A percentile compares a stretch with the other conserved stretches of the same genome.
Evolutionary conservation across 2,888 invertebrate genomes (phyloP).

Genomic region (Flexamia atlantica): DNA sequence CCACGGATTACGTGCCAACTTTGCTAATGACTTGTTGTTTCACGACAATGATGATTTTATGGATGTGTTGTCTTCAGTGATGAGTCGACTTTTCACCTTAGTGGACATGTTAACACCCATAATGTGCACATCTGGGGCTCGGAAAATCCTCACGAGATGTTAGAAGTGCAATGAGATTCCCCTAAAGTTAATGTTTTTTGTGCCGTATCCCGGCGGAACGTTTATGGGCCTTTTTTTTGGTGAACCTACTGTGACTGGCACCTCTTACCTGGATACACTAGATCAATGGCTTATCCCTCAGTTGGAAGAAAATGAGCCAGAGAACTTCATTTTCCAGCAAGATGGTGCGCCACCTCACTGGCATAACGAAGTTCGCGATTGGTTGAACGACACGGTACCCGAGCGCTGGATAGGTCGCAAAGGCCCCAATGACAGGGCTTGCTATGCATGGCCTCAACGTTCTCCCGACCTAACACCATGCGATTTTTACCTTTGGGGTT

Average conservation of each 20-base stretch:
- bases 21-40: neutral
- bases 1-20: neutral
- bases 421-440: too few relatives aligned
- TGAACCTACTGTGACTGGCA: constrained; percentile 39
- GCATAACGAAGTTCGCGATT: neutral
- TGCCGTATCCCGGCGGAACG: constrained; percentile 28
- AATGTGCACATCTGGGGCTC: neutral
- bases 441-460: constrained; percentile 3
- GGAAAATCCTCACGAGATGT: neutral
- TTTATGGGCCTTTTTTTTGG: constrained; percentile 50
- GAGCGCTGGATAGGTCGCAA: constrained; percentile 45
- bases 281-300: constrained; percentile 47
- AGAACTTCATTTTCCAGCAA: too few relatives aligned
- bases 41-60: constrained; percentile 6
- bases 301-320: too few relatives aligned
- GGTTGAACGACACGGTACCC: constrained; percentile 38
- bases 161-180: constrained; percentile 3
- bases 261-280: constrained; percentile 37
- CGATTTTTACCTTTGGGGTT: constrained; percentile 52
- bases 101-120: too few relatives aligned
- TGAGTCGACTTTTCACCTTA: neutral
- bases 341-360: too few relatives aligned
- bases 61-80: constrained; percentile 5
- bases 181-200: too few relatives aligned
- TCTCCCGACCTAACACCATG: constrained; percentile 57